Conservation (phyloP, 2,797 vertebrate species). For the Spondyliosoma cantharus region DNA sequence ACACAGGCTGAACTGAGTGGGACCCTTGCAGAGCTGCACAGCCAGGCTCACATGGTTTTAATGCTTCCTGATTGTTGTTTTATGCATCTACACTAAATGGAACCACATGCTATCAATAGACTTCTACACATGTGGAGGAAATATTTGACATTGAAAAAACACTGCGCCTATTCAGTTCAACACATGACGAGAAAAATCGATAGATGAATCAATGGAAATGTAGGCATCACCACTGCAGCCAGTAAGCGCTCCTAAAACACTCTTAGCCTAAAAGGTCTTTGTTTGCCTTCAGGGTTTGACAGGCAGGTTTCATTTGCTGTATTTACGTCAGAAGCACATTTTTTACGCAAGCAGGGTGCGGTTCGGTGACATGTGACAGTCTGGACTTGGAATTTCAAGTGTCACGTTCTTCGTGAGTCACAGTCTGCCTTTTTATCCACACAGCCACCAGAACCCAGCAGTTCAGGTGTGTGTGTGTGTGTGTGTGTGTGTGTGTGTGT, state of each 20-base stretch:
- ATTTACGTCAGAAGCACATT: slow-evolving; percentile 57
- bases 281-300: slow-evolving; percentile 35
- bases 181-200: slow-evolving; percentile 58
- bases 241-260: slow-evolving; percentile 31
- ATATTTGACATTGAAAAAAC: slow-evolving; percentile 48
- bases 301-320: slow-evolving; percentile 29
- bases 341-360: slow-evolving; percentile 62
- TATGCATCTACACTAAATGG: slow-evolving; percentile 78
- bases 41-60: slow-evolving; percentile 71
- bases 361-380: slow-evolving; percentile 51
- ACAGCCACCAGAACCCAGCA: slow-evolving; percentile 27
- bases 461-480: slow-evolving; percentile 35
- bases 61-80: slow-evolving; percentile 82
- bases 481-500: slow-evolving; percentile 12
- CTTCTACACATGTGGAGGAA: slow-evolving; percentile 68
- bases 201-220: slow-evolving; percentile 66
- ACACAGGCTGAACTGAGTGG: slow-evolving; percentile 68
- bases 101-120: slow-evolving; percentile 75
- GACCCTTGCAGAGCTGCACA: slow-evolving; percentile 61
- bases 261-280: slow-evolving; percentile 19
- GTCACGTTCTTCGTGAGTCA: slow-evolving; percentile 72
- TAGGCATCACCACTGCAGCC: slow-evolving; percentile 21
- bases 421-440: slow-evolving; percentile 57
- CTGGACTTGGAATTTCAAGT: slow-evolving; percentile 54
- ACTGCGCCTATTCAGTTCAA: slow-evolving; percentile 38